Evolutionary conservation across 2,113 vertebrate genomes (phyloP).

Genomic region (Lophotis ruficrista): DNA sequence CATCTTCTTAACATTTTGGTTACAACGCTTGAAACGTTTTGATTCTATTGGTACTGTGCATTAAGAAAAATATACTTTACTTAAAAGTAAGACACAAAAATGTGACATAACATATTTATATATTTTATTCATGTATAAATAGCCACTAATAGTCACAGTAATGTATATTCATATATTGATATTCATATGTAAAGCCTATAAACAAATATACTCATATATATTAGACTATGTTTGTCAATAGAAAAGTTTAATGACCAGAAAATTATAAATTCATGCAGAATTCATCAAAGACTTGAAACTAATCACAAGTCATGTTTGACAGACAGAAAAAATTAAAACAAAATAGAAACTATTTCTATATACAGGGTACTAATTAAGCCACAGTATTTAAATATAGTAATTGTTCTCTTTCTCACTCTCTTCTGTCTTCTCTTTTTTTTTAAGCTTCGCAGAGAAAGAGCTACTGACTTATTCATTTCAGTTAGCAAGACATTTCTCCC

Average conservation of each 20-base stretch:
- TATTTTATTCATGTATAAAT: not conserved
- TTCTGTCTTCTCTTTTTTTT: not conserved
- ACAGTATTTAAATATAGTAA: not conserved
- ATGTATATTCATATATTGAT: not conserved
- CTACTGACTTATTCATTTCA: slow-evolving; percentile 50
- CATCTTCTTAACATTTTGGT: not conserved
- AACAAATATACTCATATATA: not conserved
- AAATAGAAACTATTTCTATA: not conserved
- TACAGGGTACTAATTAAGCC: not conserved
- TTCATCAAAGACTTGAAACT: not conserved
- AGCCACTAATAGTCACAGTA: not conserved
- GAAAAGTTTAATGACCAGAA: not conserved
- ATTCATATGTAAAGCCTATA: not conserved
- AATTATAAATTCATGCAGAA: not conserved
- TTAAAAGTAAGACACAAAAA: not conserved
- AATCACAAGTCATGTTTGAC: not conserved
- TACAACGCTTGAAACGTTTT: not conserved
- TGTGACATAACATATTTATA: not conserved
- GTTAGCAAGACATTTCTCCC: slow-evolving; percentile 56
- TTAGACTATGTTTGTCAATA: not conserved
- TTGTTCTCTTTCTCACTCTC: not conserved
- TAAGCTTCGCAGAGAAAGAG: not conserved
- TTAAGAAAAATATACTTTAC: not conserved
- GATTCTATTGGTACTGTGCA: not conserved
- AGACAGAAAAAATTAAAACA: not conserved